Percentiles rank a stretch among this genome's conserved stretches.
phyloP scores from a whole-genome alignment of 2,113 vertebrate genomes.

The Garra rufa region DNA sequence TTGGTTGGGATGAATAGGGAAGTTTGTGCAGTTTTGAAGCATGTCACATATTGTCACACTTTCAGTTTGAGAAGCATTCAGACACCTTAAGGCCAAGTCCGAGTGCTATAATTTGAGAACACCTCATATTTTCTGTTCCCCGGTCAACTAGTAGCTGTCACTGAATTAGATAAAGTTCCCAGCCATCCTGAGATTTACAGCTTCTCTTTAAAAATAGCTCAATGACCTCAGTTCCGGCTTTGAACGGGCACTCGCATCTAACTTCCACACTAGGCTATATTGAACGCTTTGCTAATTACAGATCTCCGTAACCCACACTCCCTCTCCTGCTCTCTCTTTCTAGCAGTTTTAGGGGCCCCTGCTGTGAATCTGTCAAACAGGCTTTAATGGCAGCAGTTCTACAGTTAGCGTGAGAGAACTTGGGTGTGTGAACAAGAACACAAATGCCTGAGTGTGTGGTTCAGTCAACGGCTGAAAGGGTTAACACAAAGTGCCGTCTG shows the following conservation, averaged over 20 bases:
- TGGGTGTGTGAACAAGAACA: constrained; percentile 18
- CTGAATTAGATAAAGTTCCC: background rate
- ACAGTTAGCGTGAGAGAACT: constrained; percentile 36
- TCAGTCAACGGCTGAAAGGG: constrained; percentile 38
- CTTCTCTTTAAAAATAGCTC: constrained; percentile 14
- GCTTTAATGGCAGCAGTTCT: constrained; percentile 44
- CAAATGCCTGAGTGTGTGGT: constrained; percentile 23
- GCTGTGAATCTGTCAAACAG: constrained; percentile 52
- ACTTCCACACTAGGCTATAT: constrained; percentile 46
- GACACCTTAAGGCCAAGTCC: background rate
- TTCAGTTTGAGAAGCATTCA: constrained; percentile 12
- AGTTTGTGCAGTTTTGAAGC: constrained; percentile 10
- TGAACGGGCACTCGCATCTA: constrained; percentile 46
- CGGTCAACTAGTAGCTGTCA: background rate
- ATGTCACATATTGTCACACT: constrained; percentile 20
- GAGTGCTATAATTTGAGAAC: constrained; percentile 11
- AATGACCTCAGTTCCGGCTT: constrained; percentile 36
- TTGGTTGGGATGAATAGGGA: background rate
- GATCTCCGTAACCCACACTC: constrained; percentile 51
- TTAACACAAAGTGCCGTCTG: constrained; percentile 48
- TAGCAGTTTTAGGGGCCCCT: constrained; percentile 27
- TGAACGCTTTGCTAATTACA: constrained; percentile 56
- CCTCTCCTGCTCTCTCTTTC: constrained; percentile 12
- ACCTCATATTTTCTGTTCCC: background rate
- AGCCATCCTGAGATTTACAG: constrained; percentile 23